phyloP scores from a whole-genome alignment of 2,797 vertebrate species.

The Coluber constrictor region DNA sequence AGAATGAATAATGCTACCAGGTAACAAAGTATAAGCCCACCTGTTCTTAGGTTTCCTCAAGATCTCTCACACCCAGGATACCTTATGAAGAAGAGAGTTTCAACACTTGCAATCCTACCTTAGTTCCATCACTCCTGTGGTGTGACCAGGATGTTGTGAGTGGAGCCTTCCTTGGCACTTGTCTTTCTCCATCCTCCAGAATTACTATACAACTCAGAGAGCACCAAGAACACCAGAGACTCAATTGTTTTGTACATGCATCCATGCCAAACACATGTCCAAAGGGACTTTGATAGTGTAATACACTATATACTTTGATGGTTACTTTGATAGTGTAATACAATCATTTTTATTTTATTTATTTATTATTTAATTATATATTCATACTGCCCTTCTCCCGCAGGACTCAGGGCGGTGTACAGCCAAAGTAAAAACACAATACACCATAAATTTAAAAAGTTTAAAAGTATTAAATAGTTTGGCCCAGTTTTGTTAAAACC shows the following conservation, averaged over 20 bases:
- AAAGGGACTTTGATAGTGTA: too few species aligned
- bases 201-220: background rate
- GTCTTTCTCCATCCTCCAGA: background rate
- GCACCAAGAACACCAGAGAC: too few species aligned
- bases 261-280: background rate
- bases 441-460: too few species aligned
- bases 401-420: too few species aligned
- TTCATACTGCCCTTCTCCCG: too few species aligned
- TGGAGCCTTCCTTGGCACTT: background rate
- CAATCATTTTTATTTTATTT: background rate
- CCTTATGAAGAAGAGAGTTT: background rate
- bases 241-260: background rate
- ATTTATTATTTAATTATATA: too few species aligned
- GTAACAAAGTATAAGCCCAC: background rate
- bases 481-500: too few species aligned
- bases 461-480: too few species aligned
- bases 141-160: background rate
- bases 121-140: background rate
- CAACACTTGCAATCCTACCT: background rate
- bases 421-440: too few species aligned
- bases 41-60: background rate
- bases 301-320: too few species aligned
- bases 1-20: background rate
- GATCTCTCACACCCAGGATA: background rate
- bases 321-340: background rate